Conservation (phyloP, 2,797 vertebrate genomes). For the Danio tinwini region DNA sequence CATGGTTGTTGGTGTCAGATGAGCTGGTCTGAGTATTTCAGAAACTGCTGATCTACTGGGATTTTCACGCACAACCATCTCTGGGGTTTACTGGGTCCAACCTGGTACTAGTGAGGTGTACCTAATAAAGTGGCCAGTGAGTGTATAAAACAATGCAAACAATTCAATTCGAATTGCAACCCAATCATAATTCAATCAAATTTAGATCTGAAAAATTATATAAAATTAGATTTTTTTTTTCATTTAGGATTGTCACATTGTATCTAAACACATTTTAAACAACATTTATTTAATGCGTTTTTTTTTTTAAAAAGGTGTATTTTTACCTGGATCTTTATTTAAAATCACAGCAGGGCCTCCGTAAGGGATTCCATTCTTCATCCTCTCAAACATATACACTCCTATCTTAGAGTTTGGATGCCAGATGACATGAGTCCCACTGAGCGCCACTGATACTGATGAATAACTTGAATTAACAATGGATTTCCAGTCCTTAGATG, state of each 20-base stretch:
- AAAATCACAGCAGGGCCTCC: constrained; percentile 68
- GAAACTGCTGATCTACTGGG: too few relatives aligned
- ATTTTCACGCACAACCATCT: too few relatives aligned
- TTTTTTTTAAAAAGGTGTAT: not conserved
- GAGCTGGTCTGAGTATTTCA: too few relatives aligned
- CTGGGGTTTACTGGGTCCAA: too few relatives aligned
- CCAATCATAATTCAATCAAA: too few relatives aligned
- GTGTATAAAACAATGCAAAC: too few relatives aligned
- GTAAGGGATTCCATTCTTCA: rapidly evolving
- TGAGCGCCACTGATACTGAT: rapidly evolving
- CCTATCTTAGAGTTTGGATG: constrained; percentile 68
- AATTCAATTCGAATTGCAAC: not conserved
- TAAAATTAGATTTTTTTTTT: not conserved
- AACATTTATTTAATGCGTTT: not conserved
- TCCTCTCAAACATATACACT: constrained; percentile 63
- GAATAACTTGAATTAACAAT: constrained; percentile 56
- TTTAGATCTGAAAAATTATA: too few relatives aligned
- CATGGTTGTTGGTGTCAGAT: too few relatives aligned
- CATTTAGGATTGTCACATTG: not conserved
- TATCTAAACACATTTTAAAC: not conserved
- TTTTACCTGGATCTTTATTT: constrained; percentile 69
- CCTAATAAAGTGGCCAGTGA: too few relatives aligned
- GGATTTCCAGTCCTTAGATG: constrained; percentile 22
- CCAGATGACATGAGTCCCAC: constrained; percentile 60
- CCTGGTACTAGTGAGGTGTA: too few relatives aligned